phyloP scores from a whole-genome alignment of 1,140 invertebrate species.

The Episyrphus balteatus region DNA sequence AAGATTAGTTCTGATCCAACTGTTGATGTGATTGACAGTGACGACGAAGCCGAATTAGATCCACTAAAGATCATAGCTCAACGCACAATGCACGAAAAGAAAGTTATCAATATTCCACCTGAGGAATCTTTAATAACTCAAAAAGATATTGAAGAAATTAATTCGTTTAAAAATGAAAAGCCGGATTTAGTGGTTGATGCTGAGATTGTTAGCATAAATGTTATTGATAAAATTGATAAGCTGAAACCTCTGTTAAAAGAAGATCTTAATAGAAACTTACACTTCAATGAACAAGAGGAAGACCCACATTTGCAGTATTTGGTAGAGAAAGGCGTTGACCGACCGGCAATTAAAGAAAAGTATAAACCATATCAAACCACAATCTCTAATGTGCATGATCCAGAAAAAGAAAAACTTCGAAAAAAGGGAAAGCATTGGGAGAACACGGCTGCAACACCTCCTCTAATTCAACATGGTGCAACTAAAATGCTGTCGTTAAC shows the following conservation, averaged over 20 bases:
- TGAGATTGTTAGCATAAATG: constrained; percentile 20
- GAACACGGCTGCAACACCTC: constrained; percentile 56
- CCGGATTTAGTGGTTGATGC: constrained; percentile 13
- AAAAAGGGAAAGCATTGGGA: constrained; percentile 53
- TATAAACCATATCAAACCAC: constrained; percentile 58
- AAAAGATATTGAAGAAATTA: constrained; percentile 48
- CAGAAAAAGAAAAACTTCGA: constrained; percentile 46
- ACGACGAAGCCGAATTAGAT: constrained; percentile 53
- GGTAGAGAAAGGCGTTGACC: constrained; percentile 43
- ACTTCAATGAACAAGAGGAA: constrained; percentile 9
- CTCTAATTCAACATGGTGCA: constrained; percentile 35
- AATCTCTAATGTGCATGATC: constrained; percentile 47
- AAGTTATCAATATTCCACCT: constrained; percentile 41
- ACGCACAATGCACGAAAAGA: constrained; percentile 46
- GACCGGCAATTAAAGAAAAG: constrained; percentile 29
- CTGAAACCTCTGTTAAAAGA: constrained; percentile 4
- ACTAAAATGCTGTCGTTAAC: constrained; percentile 24
- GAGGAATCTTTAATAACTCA: constrained; percentile 47
- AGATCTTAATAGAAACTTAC: neutral
- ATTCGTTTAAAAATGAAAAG: constrained; percentile 28
- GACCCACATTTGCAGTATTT: constrained; percentile 49
- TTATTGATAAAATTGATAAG: constrained; percentile 8
- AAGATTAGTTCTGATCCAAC: constrained; percentile 34
- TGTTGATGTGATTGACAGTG: constrained; percentile 45
- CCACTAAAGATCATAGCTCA: constrained; percentile 54